Conservation (phyloP, 2,797 vertebrate genomes). For the Ptychobarbus kaznakovi region DNA sequence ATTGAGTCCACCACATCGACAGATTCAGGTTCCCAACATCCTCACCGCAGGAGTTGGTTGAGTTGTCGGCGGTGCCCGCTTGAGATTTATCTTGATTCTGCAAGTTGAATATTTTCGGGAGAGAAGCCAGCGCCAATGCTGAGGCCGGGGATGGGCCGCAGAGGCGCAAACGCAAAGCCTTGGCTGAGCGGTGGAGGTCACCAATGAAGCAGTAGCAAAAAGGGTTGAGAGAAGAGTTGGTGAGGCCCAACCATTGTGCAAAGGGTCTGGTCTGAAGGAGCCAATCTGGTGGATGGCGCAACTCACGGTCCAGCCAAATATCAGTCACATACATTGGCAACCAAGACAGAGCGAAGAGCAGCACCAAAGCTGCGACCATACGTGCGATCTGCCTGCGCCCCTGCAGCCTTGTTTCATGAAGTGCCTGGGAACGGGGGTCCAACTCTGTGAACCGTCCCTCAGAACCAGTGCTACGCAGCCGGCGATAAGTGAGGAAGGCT, state of each 20-base stretch:
- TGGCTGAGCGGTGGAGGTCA: slow-evolving; percentile 87
- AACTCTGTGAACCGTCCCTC: slow-evolving; percentile 73
- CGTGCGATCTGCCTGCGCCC: slow-evolving; percentile 86
- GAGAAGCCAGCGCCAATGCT: slow-evolving; percentile 42
- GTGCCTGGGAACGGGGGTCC: slow-evolving; percentile 77
- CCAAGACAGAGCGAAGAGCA: slow-evolving; percentile 88
- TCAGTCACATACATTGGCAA: slow-evolving; percentile 87
- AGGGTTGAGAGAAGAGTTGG: slow-evolving; percentile 91
- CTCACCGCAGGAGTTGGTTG: slow-evolving; percentile 15
- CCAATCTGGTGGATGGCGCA: slow-evolving; percentile 78
- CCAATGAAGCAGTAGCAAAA: slow-evolving; percentile 93
- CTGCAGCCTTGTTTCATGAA: slow-evolving; percentile 85
- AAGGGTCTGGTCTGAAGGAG: slow-evolving; percentile 87
- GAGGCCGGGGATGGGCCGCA: slow-evolving; percentile 51
- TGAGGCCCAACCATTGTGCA: slow-evolving; percentile 90
- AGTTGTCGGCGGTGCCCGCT: neutral
- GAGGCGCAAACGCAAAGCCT: slow-evolving; percentile 84
- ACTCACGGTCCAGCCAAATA: slow-evolving; percentile 87
- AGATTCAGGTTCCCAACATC: slow-evolving; percentile 19
- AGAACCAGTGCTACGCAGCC: slow-evolving; percentile 72
- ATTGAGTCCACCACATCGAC: slow-evolving; percentile 45
- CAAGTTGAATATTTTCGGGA: slow-evolving; percentile 48
- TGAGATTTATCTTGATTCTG: slow-evolving; percentile 37
- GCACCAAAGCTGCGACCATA: slow-evolving; percentile 88
- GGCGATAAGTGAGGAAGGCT: slow-evolving; percentile 84